Evolutionary conservation across 2,113 vertebrate species (phyloP).

Genomic region (Tragelaphus scriptus): DNA sequence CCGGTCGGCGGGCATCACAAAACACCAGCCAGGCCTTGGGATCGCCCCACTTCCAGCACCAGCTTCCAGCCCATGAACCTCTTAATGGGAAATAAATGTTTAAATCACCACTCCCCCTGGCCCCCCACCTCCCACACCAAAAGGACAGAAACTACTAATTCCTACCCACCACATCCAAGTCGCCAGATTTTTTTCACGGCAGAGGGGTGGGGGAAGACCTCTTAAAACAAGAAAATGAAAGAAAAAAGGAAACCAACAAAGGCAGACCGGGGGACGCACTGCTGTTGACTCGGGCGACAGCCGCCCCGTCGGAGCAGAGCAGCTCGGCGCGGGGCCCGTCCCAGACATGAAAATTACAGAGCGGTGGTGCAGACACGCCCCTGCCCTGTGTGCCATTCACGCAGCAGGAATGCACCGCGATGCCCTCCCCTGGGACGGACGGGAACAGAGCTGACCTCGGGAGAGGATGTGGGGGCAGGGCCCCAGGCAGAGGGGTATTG

Average conservation of each 20-base stretch:
- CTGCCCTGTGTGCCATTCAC: slow-evolving; percentile 38
- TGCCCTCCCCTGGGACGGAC: not conserved
- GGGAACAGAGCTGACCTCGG: not conserved
- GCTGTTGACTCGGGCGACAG: slow-evolving; percentile 7
- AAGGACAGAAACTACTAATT: not conserved
- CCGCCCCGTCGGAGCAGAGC: not conserved
- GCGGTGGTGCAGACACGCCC: not conserved
- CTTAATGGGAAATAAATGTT: slow-evolving; percentile 23
- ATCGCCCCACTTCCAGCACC: not conserved
- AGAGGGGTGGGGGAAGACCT: not conserved
- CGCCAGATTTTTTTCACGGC: not conserved
- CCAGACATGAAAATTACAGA: slow-evolving; percentile 65
- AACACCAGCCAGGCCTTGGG: not conserved
- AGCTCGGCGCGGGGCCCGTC: not conserved
- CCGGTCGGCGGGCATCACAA: accelerated
- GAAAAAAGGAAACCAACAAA: slow-evolving; percentile 13
- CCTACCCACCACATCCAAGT: slow-evolving; percentile 41
- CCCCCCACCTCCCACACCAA: not conserved
- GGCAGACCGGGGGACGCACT: not conserved
- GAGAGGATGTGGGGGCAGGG: not conserved
- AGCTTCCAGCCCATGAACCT: not conserved
- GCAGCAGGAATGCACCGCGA: slow-evolving; percentile 33
- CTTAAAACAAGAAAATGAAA: not conserved
- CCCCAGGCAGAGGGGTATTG: not conserved
- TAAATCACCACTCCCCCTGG: not conserved